These are phyloP conservation scores for Orcinus orca DNA, from an alignment of 2,113 vertebrate species.

Conservation along the genomic window DNA sequence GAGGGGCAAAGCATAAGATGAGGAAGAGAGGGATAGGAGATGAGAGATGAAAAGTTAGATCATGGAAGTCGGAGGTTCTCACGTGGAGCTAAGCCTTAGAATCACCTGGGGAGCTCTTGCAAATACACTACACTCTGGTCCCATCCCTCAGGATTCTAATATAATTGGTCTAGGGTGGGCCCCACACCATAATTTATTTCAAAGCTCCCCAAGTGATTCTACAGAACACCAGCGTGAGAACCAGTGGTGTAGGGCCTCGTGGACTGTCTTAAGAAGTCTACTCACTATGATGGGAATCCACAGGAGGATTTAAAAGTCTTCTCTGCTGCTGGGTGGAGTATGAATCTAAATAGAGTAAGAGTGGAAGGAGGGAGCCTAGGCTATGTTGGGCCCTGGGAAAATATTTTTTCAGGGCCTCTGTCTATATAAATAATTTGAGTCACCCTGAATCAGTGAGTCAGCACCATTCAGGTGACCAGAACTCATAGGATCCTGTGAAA, in stretches of 20 bases:
- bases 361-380: neutral
- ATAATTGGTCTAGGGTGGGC: neutral
- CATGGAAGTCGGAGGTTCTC: neutral
- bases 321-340: neutral
- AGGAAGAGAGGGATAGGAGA: neutral
- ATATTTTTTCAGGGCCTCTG: neutral
- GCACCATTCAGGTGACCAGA: too few species aligned
- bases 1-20: neutral
- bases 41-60: neutral
- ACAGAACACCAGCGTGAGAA: neutral
- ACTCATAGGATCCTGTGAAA: neutral
- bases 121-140: neutral
- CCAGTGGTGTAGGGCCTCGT: fast-evolving
- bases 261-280: neutral
- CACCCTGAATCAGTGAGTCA: neutral
- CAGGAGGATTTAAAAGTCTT: neutral
- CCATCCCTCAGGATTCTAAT: neutral
- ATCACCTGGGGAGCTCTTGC: neutral
- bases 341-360: neutral
- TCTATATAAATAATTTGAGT: neutral
- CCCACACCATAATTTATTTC: neutral
- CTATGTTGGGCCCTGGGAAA: neutral
- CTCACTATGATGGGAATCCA: neutral
- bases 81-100: neutral
- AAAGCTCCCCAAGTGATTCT: neutral